Evolutionary conservation across 2,888 invertebrate species (phyloP).

Genomic region (Calameuta pallipes): DNA sequence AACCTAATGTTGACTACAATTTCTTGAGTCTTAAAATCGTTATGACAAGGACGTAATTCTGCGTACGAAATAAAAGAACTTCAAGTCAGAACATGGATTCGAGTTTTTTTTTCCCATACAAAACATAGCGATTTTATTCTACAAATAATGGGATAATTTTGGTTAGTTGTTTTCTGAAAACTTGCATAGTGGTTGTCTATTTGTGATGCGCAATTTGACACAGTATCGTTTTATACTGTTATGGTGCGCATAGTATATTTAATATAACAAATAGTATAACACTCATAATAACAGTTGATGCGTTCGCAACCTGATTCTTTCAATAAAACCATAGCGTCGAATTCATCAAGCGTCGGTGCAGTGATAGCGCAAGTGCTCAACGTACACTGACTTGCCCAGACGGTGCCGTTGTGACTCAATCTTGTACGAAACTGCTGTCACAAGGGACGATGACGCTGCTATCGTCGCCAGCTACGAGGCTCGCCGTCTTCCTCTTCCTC

Average conservation of each 20-base stretch:
- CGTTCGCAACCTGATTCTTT: slow-evolving; percentile 41
- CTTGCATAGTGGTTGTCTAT: slow-evolving; percentile 48
- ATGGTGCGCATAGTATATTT: slow-evolving; percentile 39
- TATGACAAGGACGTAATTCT: slow-evolving; percentile 30
- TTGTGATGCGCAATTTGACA: slow-evolving; percentile 35
- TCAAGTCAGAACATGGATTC: slow-evolving; percentile 41
- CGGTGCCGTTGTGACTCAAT: slow-evolving; percentile 41
- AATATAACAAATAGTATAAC: slow-evolving; percentile 60
- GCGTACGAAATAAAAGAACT: slow-evolving; percentile 38
- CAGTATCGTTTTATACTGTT: slow-evolving; percentile 24
- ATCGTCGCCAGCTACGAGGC: slow-evolving; percentile 92
- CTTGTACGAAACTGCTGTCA: slow-evolving; percentile 48
- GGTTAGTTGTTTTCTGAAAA: slow-evolving; percentile 50
- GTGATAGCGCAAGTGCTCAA: slow-evolving; percentile 40
- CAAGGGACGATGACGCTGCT: slow-evolving; percentile 63
- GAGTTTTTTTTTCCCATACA: slow-evolving; percentile 56
- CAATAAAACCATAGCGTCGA: slow-evolving; percentile 44
- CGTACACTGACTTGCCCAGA: slow-evolving; percentile 39
- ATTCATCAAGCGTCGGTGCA: slow-evolving; percentile 46
- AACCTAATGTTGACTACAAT: slow-evolving; percentile 17
- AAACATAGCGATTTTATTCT: slow-evolving; percentile 67
- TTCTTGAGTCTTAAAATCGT: slow-evolving; percentile 27
- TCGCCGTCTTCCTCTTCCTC: slow-evolving; percentile 88
- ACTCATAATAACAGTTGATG: slow-evolving; percentile 56
- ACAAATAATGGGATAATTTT: slow-evolving; percentile 65